These are phyloP conservation scores for Larimichthys polyactis DNA, from an alignment of 2,113 vertebrate genomes.

Conservation along the genomic window DNA sequence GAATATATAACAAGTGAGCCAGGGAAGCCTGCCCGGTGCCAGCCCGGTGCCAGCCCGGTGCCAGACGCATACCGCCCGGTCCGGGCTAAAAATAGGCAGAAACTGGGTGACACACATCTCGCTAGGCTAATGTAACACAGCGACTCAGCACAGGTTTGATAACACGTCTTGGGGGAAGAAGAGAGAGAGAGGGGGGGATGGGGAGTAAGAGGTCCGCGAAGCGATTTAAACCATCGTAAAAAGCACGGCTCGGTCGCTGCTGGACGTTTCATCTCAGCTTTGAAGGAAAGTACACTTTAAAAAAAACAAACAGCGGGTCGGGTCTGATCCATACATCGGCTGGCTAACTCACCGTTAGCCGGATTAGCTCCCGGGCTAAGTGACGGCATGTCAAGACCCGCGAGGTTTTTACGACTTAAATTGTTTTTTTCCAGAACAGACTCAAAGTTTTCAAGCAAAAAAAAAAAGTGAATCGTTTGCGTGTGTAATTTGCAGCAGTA, in stretches of 20 bases:
- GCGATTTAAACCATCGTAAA: not conserved
- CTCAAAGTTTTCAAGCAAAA: not conserved
- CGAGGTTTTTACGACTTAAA: not conserved
- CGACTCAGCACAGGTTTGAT: slow-evolving; percentile 62
- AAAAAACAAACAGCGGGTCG: not conserved
- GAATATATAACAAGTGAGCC: slow-evolving; percentile 18
- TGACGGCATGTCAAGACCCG: slow-evolving; percentile 7
- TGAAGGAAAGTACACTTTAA: not conserved
- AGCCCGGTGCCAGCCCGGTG: slow-evolving; percentile 45
- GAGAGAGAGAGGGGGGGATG: slow-evolving; percentile 13
- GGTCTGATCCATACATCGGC: slow-evolving; percentile 26
- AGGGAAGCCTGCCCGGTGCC: slow-evolving; percentile 28
- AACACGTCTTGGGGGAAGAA: slow-evolving; percentile 28
- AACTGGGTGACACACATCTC: slow-evolving; percentile 80
- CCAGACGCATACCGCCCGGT: slow-evolving; percentile 72
- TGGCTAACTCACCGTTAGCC: slow-evolving; percentile 62
- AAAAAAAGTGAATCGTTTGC: not conserved
- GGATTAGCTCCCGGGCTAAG: slow-evolving; percentile 72
- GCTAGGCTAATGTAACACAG: slow-evolving; percentile 70
- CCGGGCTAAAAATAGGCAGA: slow-evolving; percentile 82
- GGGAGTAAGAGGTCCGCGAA: not conserved
- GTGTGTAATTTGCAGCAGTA: not conserved
- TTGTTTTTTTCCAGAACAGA: not conserved
- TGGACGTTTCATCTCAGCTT: not conserved
- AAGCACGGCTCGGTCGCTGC: not conserved